phyloP scores from a whole-genome alignment of 2,113 vertebrate genomes.

The Sebastes schlegelii region DNA sequence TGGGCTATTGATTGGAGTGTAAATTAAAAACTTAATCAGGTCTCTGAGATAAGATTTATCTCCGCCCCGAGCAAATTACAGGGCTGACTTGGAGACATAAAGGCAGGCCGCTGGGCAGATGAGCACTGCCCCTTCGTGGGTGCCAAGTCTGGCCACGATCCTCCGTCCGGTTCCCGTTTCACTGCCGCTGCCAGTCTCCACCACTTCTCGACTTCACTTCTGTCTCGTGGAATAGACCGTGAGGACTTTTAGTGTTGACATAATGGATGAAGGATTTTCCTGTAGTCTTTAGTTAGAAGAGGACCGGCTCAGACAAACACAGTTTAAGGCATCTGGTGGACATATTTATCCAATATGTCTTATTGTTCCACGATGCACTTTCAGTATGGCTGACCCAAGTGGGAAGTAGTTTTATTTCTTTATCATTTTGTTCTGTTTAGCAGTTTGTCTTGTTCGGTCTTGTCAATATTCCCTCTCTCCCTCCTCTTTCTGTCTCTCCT shows the following conservation, averaged over 20 bases:
- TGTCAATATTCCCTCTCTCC: conserved; percentile 61
- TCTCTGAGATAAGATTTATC: conserved; percentile 89
- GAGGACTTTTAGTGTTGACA: conserved; percentile 59
- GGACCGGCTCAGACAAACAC: conserved; percentile 51
- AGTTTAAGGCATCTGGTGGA: conserved; percentile 56
- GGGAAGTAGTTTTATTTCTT: conserved; percentile 72
- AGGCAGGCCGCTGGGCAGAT: conserved; percentile 66
- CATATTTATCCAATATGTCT: conserved; percentile 64
- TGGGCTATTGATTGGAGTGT: conserved; percentile 99
- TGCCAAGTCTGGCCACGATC: conserved; percentile 51
- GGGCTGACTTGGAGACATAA: conserved; percentile 78
- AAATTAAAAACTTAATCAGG: conserved; percentile 99
- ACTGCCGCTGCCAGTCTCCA: conserved; percentile 3
- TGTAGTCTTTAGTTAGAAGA: conserved; percentile 59
- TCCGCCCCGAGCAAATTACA: conserved; percentile 86
- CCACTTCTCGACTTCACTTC: conserved; percentile 12
- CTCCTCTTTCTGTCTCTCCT: conserved; percentile 3
- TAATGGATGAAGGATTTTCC: conserved; percentile 54
- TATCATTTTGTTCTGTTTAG: conserved; percentile 77
- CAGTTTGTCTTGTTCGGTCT: conserved; percentile 75
- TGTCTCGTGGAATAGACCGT: conserved; percentile 25
- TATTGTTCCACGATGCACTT: conserved; percentile 69
- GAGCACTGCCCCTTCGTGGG: conserved; percentile 66
- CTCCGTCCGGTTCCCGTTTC: conserved; percentile 26
- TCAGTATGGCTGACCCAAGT: conserved; percentile 56